Base-by-base conservation (phyloP, 64 coral and sea anemone species). In the Pocillopora damicornis region DNA sequence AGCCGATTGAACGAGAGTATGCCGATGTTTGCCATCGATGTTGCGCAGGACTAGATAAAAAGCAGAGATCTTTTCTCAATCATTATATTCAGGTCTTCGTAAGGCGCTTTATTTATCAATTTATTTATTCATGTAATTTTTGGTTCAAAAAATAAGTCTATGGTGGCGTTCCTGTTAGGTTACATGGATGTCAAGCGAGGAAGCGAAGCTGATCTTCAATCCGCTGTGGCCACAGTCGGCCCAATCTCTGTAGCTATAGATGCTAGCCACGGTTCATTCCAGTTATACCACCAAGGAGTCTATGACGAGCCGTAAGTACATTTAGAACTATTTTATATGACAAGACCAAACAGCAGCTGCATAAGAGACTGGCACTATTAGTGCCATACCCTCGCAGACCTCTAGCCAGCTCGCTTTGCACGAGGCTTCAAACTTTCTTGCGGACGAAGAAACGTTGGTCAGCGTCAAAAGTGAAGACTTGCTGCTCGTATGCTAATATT, bases 221-320 rank as follows among this genome's bases (percentile, higher is more conserved):
- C 61, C 22, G 92, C 92, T 63, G 75, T 79, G 67, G 92, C 81
- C 45, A 94, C 92, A 71, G 88, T 94, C 13, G 92, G 88, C 15
- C 92, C 92, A 62, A 83, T 94, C 37, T 87, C 92, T 26, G 83
- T 94, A 23, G 88, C 76, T 10, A 90, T 94, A 88, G 88, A 94
- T 81, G 88, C 92, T 90, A 71, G 88, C 15, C 92, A 90, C 58
- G 37, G 58, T 5, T 94, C 92, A 65, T 94, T 94, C 75, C 92
- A 94, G 57, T 87, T 94, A 76, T 94, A 94, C 20, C 77, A 77
- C 15, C 26, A 17, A 16, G 88, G 92, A 76, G 92, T 94, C 75
- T 94, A 94, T 58, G 73, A 87, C 37, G 87, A 90, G 12, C 77
- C 88, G 83, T 81, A 87, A 91, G 90, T 74, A 14, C 2, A 20